Evolutionary conservation across 2,797 vertebrate species (phyloP), one percentile per base, ranked within the genome.

Genomic region (Myotis findleyi): DNA sequence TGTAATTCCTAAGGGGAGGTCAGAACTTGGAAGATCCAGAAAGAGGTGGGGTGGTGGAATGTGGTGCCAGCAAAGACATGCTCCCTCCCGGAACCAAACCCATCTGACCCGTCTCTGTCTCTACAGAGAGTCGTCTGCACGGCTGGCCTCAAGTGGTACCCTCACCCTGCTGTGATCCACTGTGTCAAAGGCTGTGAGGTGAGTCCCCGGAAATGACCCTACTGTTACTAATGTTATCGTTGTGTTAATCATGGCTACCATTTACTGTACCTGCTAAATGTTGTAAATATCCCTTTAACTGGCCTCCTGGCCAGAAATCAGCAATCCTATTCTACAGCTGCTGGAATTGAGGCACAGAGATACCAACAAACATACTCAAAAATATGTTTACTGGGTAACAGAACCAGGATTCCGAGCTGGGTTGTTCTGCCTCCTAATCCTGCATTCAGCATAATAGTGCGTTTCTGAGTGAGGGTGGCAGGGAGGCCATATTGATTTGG

Each of bases 171-270:
- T 89, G 97, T 99, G 93, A 99, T 99, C 87, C 99, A 99, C 98
- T 99, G 99, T 98, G 99, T 99, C 98, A 99, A 99, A 98, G 99
- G 99, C 97, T 99, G 99, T 41, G 99, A 99, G 99, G 99, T 99
- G 98, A 99, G 98, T 97, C 38, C 18, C 47, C 41, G 5, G 7
- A 55, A 47, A 30, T 49, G 62, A 62, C 49, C 47, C 33, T 3
- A 1, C 7, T 14, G 0, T 41, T 75, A 18, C 57, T 21, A 27
- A 36, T 51, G 6, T 27, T 64, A 49, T 16, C 83, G 10, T 57
- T 79, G 3, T 59, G 1, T 71, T 86, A 33, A 27, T 86, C 55
- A 41, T 55, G 66, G 33, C n/a, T 88, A 55, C 25, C 27, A 57
- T 79, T 41, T 57, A 9, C 76, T 12, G 1, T 68, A 25, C 33